Evolutionary conservation across 2,888 invertebrate species (phyloP), one percentile per base, ranked within the genome.

Genomic region (Lagria hirta): DNA sequence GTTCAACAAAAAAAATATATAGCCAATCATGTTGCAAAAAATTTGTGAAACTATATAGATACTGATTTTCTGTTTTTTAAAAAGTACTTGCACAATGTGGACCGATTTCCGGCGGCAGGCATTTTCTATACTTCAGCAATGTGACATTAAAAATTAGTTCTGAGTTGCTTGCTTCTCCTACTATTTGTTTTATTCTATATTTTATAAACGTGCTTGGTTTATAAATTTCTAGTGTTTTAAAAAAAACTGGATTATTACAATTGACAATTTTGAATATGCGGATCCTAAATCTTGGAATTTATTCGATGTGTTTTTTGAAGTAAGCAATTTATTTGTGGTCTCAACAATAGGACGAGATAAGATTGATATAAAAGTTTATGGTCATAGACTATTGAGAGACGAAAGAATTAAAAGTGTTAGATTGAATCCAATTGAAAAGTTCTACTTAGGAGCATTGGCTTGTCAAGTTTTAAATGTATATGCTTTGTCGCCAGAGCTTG

Each of bases 401-500:
- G 15, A 43, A 7, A 54, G 50, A 45, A 52, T 54, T 52, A 68
- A 69, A 22, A 65, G 67, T n/a, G 55, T 76, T 2, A 62, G 69
- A n/a, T 56, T 83, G 11, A 20, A 52, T 3, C 76, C 77, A 0
- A 71, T 83, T 10, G 77, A 79, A 44, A 75, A 76, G 40, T 76
- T 76, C 74, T 82, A 73, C 55, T 80, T 80, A 43, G 76, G 77
- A 2, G 80, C 78, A 1, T 62, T 84, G 2, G 80, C 79, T 0
- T 84, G 84, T 58, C 83, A 83, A 58, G 68, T 82, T 30, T 66
- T 84, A 14, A 75, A 80, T 28, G 81, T 82, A 1, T 70, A 74
- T 41, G 83, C 79, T 0, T 78, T 84, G 46, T 79, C 83, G 1
- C 69, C 78, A 0, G 82, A 83, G 59, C 68, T 84, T 13, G 82